Evolutionary conservation across 1,140 invertebrate genomes (phyloP).

Genomic region (Atta colombica): DNA sequence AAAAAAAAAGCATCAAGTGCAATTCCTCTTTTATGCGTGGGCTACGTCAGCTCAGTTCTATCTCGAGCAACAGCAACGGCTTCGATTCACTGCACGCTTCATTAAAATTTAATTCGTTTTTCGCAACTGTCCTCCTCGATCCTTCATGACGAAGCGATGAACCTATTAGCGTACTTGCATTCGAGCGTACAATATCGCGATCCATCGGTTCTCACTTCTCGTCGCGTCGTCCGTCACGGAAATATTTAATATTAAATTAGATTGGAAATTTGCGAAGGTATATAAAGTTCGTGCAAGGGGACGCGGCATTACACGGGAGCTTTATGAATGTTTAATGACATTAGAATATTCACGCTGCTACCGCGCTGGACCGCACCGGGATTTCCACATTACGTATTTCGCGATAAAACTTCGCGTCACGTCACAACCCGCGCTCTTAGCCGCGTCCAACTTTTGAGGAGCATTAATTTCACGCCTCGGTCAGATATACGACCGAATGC

Average conservation of each 20-base stretch:
- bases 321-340: conserved; percentile 76
- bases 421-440: conserved; percentile 49
- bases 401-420: conserved; percentile 68
- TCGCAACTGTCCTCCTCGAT: background rate
- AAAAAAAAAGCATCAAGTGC: background rate
- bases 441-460: conserved; percentile 51
- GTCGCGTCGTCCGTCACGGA: background rate
- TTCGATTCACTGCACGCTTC: background rate
- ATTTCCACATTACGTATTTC: conserved; percentile 70
- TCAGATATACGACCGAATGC: conserved; percentile 50
- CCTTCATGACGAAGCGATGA: background rate
- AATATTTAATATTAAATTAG: conserved; percentile 56
- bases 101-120: conserved; percentile 46
- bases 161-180: background rate
- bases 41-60: background rate
- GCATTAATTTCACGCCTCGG: conserved; percentile 57
- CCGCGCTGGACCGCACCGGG: conserved; percentile 7
- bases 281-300: conserved; percentile 21
- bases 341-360: conserved; percentile 71
- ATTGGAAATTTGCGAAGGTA: conserved; percentile 47
- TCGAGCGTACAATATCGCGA: background rate
- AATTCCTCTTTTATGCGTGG: background rate
- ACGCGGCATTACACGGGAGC: conserved; percentile 48
- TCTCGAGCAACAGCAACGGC: too few species aligned
- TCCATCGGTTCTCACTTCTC: background rate